Percentiles rank a stretch among this genome's conserved stretches.
Evolutionary conservation across 2,888 invertebrate genomes (phyloP).

Genomic region (Drosophila sordidapex): DNA sequence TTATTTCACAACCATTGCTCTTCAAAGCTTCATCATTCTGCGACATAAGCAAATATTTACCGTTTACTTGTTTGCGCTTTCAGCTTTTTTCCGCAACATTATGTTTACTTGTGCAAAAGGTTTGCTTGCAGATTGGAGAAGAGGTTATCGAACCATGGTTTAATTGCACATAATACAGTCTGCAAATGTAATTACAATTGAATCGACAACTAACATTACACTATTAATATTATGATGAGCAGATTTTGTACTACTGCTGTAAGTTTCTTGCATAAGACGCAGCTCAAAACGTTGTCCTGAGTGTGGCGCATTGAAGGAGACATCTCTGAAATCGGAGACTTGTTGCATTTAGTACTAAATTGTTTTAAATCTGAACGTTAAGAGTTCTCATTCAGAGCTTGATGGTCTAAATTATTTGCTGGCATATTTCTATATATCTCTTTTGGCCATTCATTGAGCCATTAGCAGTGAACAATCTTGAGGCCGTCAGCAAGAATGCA

Average conservation of each 20-base stretch:
- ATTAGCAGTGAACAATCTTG: constrained; percentile 1
- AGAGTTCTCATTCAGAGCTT: not conserved
- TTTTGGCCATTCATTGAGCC: constrained; percentile 17
- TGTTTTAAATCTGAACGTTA: not conserved
- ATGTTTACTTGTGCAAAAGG: not conserved
- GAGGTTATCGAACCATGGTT: not conserved
- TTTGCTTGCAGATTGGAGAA: not conserved
- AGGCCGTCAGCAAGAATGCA: constrained; percentile 7
- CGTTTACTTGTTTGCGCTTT: not conserved
- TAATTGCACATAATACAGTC: not conserved
- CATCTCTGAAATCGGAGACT: not conserved
- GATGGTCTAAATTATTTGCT: not conserved
- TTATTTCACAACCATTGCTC: not conserved
- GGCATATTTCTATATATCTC: not conserved
- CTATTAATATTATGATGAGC: not conserved
- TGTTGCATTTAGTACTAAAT: not conserved
- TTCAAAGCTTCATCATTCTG: not conserved
- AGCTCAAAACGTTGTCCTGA: not conserved
- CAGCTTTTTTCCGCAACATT: not conserved
- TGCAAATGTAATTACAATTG: not conserved
- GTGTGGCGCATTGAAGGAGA: not conserved
- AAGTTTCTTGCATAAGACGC: not conserved
- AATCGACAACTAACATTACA: not conserved
- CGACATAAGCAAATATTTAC: not conserved
- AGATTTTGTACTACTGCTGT: not conserved